A percentile compares a stretch with the other conserved stretches of the same genome.
phyloP scores from a whole-genome alignment of 2,113 vertebrate genomes.

The Scartelaos histophorus region DNA sequence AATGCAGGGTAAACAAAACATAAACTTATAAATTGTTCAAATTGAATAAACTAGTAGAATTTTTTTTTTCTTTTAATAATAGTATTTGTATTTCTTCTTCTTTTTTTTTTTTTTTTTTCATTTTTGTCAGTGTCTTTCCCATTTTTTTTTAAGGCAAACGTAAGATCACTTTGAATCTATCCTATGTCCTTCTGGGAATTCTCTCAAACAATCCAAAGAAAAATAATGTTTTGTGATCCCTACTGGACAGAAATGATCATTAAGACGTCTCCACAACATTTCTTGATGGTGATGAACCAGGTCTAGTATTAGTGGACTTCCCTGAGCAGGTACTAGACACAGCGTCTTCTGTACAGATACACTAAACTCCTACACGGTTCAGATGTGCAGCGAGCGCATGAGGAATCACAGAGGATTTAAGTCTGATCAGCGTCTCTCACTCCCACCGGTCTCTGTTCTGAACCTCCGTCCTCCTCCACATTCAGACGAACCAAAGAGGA shows the following conservation, averaged over 20 bases:
- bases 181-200: neutral
- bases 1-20: no score
- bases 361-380: neutral
- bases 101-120: no score
- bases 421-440: conserved; percentile 42
- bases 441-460: conserved; percentile 49
- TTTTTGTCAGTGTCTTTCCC: no score
- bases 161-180: no score
- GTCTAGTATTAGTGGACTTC: neutral
- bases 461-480: conserved; percentile 59
- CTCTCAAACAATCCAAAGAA: neutral
- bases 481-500: conserved; percentile 56
- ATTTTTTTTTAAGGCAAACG: no score
- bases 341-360: neutral
- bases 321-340: neutral
- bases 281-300: conserved; percentile 36
- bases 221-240: neutral
- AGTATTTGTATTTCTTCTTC: no score
- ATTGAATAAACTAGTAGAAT: no score
- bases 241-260: neutral
- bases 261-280: conserved; percentile 17
- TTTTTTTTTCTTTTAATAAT: no score
- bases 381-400: conserved; percentile 21
- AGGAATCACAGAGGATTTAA: conserved; percentile 27
- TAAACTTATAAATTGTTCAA: no score